A percentile compares a stretch with the other conserved stretches of the same genome.
These are phyloP conservation scores for Microchirus variegatus DNA, from an alignment of 2,797 vertebrate genomes.

Conservation along the genomic window DNA sequence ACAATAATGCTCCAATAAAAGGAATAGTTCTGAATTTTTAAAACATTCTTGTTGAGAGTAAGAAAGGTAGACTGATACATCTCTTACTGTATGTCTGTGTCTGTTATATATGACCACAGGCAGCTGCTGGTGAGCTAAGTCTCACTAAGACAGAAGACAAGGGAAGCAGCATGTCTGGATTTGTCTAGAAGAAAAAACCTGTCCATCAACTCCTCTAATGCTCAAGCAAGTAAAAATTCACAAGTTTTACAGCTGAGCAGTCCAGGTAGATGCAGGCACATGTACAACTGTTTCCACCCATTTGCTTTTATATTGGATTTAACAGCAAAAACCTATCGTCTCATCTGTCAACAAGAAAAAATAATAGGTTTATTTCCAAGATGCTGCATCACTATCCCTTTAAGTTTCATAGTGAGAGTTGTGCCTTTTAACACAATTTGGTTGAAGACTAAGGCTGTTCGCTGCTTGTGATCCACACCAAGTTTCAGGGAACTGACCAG, in stretches of 20 bases:
- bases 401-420: constrained; percentile 16
- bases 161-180: background rate
- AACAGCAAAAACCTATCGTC: background rate
- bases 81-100: background rate
- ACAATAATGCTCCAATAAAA: background rate
- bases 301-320: background rate
- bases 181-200: background rate
- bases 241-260: background rate
- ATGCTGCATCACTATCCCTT: background rate
- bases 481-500: constrained; percentile 26
- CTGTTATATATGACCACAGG: background rate
- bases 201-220: background rate
- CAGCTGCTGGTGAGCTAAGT: background rate
- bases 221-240: background rate
- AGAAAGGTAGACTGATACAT: background rate
- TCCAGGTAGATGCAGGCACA: background rate
- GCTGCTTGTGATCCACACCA: constrained; percentile 18
- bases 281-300: background rate
- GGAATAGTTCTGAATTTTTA: background rate
- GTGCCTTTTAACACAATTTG: constrained; percentile 6
- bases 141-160: background rate
- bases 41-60: background rate
- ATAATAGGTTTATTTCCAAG: background rate
- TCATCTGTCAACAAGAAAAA: background rate
- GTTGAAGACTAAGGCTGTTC: background rate